phyloP scores from a whole-genome alignment of 2,113 vertebrate genomes.

The human region GRCh38 chr7:63106001-63106500 shows the following conservation, averaged over 20 bases:
- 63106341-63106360: not conserved
- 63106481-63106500: not conserved
- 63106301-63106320: not conserved
- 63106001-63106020: not conserved
- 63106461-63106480: not conserved
- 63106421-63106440: not conserved
- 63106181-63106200: not conserved
- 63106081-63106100: not conserved
- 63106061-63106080: not conserved
- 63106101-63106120: not conserved
- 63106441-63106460: not conserved
- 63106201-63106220: not conserved
- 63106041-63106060: not conserved
- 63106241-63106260: not conserved
- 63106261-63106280: no score
- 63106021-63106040: not conserved
- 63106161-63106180: not conserved
- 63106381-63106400: not conserved
- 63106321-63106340: not conserved
- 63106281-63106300: fast-evolving
- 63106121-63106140: not conserved
- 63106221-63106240: not conserved
- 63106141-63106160: not conserved
- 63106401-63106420: not conserved
- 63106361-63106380: not conserved